Evolutionary conservation across 2,797 vertebrate species (phyloP), one percentile per base, ranked within the genome.

Genomic region (Eurystomus glaucurus): DNA sequence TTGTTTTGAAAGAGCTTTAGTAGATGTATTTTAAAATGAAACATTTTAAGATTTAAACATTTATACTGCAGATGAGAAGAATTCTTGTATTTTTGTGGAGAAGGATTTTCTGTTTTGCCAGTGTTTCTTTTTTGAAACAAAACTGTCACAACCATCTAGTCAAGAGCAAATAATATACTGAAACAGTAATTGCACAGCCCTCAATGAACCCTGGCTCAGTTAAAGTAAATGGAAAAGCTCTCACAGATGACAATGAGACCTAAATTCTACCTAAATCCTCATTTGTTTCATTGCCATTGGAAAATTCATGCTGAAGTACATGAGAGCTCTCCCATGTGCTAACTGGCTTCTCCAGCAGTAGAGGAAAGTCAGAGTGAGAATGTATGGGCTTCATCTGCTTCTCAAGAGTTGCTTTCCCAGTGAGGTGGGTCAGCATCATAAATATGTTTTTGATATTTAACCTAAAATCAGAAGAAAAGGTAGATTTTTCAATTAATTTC

Each of bases 231-330:
- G 77, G 69, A 76, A 93, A 86, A 75, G 33, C 62, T 86, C 43
- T 81, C 45, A 13, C 23, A 70, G 64, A 80, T 85, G 75, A 77
- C 43, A 60, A 4, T 3, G 33, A 96, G 77, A 91, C 78, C 69
- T 85, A 68, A 90, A 90, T 87, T 94, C 81, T 86, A 91, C 78
- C 69, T 85, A 68, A 90, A 90, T 87, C 92, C 78, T 86, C 43
- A 14, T 20, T 35, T 62, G 48, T 93, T 96, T 93, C 54, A 72
- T 39, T 91, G 77, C 52, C 55, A 9, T 20, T 41, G 79, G 74
- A 95, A 84, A 87, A 81, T 14, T 75, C 39, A 10, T 5, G 5
- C 48, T 71, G 85, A 82, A 89, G 82, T 72, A 89, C 21, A 6
- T 22, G 62, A 58, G 35, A 60, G 17, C 45, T 81, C 46, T 86